These are phyloP conservation scores for Paraescarpia echinospica DNA, from an alignment of 1,140 invertebrate genomes.

Conservation along the genomic window DNA sequence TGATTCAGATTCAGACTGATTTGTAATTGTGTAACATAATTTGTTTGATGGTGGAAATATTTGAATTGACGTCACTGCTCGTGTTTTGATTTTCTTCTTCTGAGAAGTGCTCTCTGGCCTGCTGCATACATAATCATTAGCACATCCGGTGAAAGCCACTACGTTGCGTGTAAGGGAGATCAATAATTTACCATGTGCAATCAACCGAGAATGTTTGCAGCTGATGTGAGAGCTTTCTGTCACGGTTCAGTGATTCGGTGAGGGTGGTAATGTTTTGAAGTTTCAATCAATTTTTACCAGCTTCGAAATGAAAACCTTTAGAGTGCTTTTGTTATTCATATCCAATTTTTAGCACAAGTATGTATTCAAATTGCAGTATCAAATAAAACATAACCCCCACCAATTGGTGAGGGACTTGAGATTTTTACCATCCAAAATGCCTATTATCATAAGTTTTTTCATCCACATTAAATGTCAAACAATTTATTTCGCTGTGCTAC, in stretches of 20 bases:
- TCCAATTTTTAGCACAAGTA: too few relatives aligned
- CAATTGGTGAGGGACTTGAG: too few relatives aligned
- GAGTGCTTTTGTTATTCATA: background rate
- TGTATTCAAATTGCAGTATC: too few relatives aligned
- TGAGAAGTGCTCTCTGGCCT: background rate
- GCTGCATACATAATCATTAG: background rate
- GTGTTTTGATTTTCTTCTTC: background rate
- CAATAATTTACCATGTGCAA: background rate
- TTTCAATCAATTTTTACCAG: background rate
- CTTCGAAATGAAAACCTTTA: background rate
- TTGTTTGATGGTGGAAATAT: background rate
- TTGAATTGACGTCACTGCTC: background rate
- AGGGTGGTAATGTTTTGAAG: background rate
- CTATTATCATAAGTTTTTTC: too few relatives aligned
- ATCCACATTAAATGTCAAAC: too few relatives aligned
- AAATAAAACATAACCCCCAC: too few relatives aligned
- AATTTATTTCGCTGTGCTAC: too few relatives aligned
- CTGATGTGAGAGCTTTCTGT: background rate
- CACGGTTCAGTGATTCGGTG: background rate
- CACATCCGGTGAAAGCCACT: background rate
- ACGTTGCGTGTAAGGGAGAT: background rate
- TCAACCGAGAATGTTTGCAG: background rate
- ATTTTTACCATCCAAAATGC: too few relatives aligned
- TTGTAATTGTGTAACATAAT: background rate
- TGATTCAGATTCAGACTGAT: too few relatives aligned